Evolutionary conservation across 2,113 vertebrate genomes (phyloP), one percentile per base, ranked within the genome.

Genomic region (Istiophorus platypterus): DNA sequence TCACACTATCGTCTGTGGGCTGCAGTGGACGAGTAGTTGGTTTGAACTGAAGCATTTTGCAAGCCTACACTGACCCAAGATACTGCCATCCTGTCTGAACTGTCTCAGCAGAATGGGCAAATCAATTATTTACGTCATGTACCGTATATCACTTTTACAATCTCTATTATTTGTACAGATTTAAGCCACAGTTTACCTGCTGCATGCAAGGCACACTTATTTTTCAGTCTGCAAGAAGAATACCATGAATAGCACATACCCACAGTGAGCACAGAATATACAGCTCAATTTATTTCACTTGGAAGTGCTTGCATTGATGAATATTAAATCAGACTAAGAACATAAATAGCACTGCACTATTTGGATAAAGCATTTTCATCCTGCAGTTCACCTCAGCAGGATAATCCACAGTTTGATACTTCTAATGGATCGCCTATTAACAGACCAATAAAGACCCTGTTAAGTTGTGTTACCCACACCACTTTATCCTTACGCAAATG

Each of bases 401-500:
- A 58, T 64, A 64, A 56, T 37, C 39, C 56, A 56, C 72, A 9
- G 17, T 85, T 59, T 68, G 49, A 79, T 80, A 37, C 26, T 68
- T 62, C 22, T 78, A 67, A 88, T 63, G 24, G 20, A 56, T 77
- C 51, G 2, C 68, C 41, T 57, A 76, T 73, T 72, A 80, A 59
- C 74, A 37, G 17, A 14, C 39, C n/a, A 82, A 76, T 73, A 54
- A 88, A 85, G 63, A 80, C 49, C 52, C n/a, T 63, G 26, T 75
- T 81, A 42, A 41, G 17, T 27, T 64, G 57, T 62, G 52, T 54
- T 80, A 58, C 17, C 26, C 5, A 26, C 34, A 67, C 61, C 41
- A 20, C 15, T 76, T 66, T 59, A 34, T 64, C 45, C 70, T 71
- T 64, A 86, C 72, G 79, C 52, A 80, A 86, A 90, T 85, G 15